phyloP scores from a whole-genome alignment of 2,113 vertebrate genomes.

The Grus americana region DNA sequence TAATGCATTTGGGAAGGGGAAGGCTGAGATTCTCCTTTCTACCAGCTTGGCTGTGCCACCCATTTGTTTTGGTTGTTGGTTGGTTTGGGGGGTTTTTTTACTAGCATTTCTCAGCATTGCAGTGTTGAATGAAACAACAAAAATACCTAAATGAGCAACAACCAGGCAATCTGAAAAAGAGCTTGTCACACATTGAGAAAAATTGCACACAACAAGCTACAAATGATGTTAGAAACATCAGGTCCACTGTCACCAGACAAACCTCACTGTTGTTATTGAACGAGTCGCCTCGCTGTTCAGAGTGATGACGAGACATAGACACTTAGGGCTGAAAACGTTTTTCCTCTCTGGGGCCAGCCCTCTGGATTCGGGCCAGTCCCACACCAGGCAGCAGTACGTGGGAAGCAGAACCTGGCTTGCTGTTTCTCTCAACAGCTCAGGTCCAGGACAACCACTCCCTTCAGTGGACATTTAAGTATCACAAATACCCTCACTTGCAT shows the following conservation, averaged over 20 bases:
- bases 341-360: background rate
- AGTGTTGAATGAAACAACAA: background rate
- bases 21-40: background rate
- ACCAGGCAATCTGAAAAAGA: background rate
- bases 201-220: background rate
- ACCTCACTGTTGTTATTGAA: background rate
- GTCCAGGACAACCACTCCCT: background rate
- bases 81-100: background rate
- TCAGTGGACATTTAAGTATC: background rate
- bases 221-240: background rate
- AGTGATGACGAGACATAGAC: no score
- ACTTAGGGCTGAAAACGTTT: background rate
- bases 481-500: fast-evolving
- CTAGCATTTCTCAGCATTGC: background rate
- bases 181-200: background rate
- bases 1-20: background rate
- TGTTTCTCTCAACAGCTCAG: background rate
- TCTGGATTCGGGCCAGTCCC: background rate
- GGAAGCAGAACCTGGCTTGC: fast-evolving
- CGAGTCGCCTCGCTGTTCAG: background rate
- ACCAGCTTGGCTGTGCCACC: background rate
- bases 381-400: background rate
- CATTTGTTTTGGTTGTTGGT: background rate
- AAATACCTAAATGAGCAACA: background rate
- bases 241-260: background rate